Percentiles rank a stretch among this genome's conserved stretches.
Conservation (phyloP, 2,113 vertebrate genomes). For the Phyllopteryx taeniolatus region DNA sequence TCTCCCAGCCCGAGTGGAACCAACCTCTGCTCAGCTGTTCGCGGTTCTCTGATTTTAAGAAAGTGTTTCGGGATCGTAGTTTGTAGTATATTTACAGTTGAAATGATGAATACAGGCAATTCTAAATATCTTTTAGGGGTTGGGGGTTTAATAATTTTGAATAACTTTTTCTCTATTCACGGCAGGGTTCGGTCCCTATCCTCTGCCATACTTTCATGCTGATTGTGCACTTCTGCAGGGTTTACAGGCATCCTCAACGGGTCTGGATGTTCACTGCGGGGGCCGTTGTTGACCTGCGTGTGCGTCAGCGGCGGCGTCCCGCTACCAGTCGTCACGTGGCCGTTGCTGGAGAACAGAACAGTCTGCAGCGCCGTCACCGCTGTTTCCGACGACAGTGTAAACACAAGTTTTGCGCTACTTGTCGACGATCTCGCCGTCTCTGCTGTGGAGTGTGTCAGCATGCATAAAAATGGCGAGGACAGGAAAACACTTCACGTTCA, state of each 20-base stretch:
- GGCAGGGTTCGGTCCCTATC: too few species aligned
- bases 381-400: conserved; percentile 29
- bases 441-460: conserved; percentile 11
- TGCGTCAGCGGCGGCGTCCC: conserved; percentile 46
- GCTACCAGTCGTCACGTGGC: conserved; percentile 48
- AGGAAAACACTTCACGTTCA: not conserved
- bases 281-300: conserved; percentile 33
- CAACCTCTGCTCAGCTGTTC: too few species aligned
- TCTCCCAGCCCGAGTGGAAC: too few species aligned
- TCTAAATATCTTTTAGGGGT: too few species aligned
- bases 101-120: too few species aligned
- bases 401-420: conserved; percentile 29
- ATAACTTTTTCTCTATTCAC: not conserved
- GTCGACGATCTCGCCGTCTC: accelerated
- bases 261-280: conserved; percentile 33
- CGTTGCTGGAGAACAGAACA: conserved; percentile 4
- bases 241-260: not conserved
- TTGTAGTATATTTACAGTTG: too few species aligned
- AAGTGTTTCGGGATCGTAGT: too few species aligned
- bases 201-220: not conserved
- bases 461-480: accelerated
- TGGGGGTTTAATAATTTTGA: not conserved
- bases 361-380: conserved; percentile 17
- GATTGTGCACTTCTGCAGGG: conserved; percentile 2
- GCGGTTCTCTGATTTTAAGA: too few species aligned